Evolutionary conservation across 2,113 vertebrate species (phyloP), one percentile per base, ranked within the genome.

Genomic region (Dasypus novemcinctus): DNA sequence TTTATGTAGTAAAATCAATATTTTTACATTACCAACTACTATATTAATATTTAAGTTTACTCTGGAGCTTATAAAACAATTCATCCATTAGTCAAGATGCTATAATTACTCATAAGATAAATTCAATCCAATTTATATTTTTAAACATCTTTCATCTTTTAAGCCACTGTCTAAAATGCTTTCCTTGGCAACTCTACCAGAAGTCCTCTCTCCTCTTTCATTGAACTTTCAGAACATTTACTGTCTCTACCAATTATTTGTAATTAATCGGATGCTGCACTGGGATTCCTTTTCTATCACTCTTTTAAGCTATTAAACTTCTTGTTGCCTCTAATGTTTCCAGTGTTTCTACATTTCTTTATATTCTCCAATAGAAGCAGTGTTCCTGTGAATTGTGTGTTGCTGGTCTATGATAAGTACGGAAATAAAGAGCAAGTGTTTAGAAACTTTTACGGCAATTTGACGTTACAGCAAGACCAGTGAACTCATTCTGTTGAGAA

Each of bases 341-440:
- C 69, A 71, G 76, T 9, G n/a, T 46, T 86, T 86, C 75, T 84
- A 59, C 15, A 43, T 78, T 92, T 90, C 72, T 84, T 93, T 96
- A 63, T 68, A 29, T 11, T 93, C 75, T 84, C 61, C 46, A 75
- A 10, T 49, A 86, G 63, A 85, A 85, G 91, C 18, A 95, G 54
- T 59, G 81, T 57, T 86, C 76, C 38, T 91, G 38, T 21, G 78
- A 71, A 84, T 3, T 61, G 27, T 49, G 21, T 87, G 83, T 36
- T 72, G 49, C 38, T 83, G 66, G 41, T 71, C 68, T 76, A 36
- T 63, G 59, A 11, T 20, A 87, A 64, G 71, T 14, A 75, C 0
- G 0, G 46, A 84, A 92, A 71, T 4, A 71, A 52, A 88, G 41
- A 21, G 43, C 9, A 38, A 49, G 49, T 76, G 5, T 61, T 93